Percentiles rank a stretch among this genome's conserved stretches.
Conservation (phyloP, 1,140 invertebrate genomes). For the Lerema accius region DNA sequence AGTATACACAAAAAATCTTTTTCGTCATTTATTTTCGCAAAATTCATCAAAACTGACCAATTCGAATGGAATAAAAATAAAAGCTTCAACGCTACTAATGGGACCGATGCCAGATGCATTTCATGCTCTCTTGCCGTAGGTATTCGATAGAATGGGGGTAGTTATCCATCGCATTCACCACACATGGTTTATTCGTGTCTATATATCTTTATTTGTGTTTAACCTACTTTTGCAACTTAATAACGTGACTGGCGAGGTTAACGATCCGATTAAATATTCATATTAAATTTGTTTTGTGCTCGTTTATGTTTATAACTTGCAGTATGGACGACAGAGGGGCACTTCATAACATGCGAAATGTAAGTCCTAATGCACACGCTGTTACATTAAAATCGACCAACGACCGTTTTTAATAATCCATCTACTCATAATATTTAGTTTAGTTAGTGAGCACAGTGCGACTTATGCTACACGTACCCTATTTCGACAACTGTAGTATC, state of each 20-base stretch:
- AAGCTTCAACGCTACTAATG: constrained; percentile 7
- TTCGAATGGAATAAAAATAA: constrained; percentile 10
- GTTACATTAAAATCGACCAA: too few relatives aligned
- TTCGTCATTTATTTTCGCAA: neutral
- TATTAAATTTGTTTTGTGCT: constrained; percentile 20
- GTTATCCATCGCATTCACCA: constrained; percentile 17
- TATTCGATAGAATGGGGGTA: constrained; percentile 16
- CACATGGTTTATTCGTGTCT: constrained; percentile 21
- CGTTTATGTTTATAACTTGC: constrained; percentile 9
- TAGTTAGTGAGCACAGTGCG: too few relatives aligned
- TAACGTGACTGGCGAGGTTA: constrained; percentile 26
- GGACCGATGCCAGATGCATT: constrained; percentile 22
- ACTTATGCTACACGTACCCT: too few relatives aligned
- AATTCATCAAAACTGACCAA: constrained; percentile 9
- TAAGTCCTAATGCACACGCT: neutral
- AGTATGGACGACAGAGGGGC: neutral
- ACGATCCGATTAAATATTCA: constrained; percentile 29
- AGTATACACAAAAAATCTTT: neutral
- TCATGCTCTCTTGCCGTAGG: constrained; percentile 20
- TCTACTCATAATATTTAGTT: too few relatives aligned
- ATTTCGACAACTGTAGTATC: too few relatives aligned
- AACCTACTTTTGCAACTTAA: constrained; percentile 30
- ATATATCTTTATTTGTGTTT: constrained; percentile 19
- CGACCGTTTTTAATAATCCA: too few relatives aligned
- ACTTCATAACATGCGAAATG: neutral